phyloP scores from a whole-genome alignment of 2,888 invertebrate genomes.

The Chymomyza amoena region DNA sequence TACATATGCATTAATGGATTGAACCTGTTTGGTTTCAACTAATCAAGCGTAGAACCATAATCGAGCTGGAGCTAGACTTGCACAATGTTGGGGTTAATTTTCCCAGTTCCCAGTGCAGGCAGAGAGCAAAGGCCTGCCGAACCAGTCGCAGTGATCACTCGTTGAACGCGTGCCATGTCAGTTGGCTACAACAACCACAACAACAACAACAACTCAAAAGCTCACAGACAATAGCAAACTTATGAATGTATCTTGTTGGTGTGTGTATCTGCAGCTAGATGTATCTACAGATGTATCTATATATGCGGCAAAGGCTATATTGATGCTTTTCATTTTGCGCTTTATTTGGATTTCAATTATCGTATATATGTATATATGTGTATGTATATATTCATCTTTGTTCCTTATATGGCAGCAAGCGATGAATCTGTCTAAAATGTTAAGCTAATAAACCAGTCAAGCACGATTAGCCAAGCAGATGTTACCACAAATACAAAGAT shows the following conservation, averaged over 20 bases:
- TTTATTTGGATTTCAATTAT: background rate
- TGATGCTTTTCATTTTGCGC: background rate
- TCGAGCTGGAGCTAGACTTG: no score
- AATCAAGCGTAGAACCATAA: background rate
- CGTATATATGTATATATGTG: background rate
- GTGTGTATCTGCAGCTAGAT: background rate
- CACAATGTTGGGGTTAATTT: background rate
- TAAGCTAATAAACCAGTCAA: background rate
- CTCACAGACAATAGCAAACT: constrained; percentile 5
- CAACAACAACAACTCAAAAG: background rate
- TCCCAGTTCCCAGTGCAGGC: background rate
- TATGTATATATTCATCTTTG: background rate
- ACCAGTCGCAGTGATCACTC: constrained; percentile 60
- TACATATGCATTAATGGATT: constrained; percentile 50
- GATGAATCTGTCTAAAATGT: background rate
- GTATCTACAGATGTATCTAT: no score
- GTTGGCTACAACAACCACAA: constrained; percentile 18
- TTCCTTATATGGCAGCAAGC: background rate
- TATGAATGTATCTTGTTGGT: background rate
- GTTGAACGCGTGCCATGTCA: constrained; percentile 61
- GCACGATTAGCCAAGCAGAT: background rate
- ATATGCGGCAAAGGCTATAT: background rate
- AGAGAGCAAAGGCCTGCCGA: background rate
- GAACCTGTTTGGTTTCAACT: constrained; percentile 53
- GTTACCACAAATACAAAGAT: background rate